These are phyloP conservation scores for Aramus guarauna DNA, from an alignment of 2,113 vertebrate genomes.

Conservation along the genomic window DNA sequence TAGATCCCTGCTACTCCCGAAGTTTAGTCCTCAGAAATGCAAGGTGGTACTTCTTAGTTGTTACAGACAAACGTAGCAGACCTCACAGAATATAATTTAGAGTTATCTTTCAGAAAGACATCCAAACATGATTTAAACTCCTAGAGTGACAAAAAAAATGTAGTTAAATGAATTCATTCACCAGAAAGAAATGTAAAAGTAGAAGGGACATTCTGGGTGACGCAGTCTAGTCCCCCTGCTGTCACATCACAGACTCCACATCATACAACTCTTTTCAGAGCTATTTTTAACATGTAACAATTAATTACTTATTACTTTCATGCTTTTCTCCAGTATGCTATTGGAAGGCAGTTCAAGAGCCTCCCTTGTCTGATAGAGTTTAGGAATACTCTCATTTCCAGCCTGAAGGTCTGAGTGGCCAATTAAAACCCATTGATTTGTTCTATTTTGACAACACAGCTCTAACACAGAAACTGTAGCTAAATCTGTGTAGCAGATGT, in stretches of 20 bases:
- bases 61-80: not conserved
- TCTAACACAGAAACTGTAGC: not conserved
- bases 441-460: conserved; percentile 19
- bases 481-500: not conserved
- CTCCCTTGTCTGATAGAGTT: not conserved
- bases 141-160: not conserved
- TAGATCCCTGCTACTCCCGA: not conserved
- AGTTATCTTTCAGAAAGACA: not conserved
- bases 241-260: not conserved
- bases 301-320: not conserved
- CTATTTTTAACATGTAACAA: conserved; percentile 7
- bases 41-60: not conserved
- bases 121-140: not conserved
- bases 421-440: conserved; percentile 3
- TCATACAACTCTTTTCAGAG: not conserved
- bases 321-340: not conserved
- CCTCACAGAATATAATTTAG: not conserved
- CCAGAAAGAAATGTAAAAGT: not conserved
- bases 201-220: not conserved
- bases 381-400: not conserved
- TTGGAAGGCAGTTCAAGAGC: not conserved
- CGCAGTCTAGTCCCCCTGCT: not conserved
- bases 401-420: not conserved
- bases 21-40: not conserved
- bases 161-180: not conserved